Percentiles rank a stretch among this genome's conserved stretches.
Conservation (phyloP, 2,797 vertebrate species). For the Nasua narica region DNA sequence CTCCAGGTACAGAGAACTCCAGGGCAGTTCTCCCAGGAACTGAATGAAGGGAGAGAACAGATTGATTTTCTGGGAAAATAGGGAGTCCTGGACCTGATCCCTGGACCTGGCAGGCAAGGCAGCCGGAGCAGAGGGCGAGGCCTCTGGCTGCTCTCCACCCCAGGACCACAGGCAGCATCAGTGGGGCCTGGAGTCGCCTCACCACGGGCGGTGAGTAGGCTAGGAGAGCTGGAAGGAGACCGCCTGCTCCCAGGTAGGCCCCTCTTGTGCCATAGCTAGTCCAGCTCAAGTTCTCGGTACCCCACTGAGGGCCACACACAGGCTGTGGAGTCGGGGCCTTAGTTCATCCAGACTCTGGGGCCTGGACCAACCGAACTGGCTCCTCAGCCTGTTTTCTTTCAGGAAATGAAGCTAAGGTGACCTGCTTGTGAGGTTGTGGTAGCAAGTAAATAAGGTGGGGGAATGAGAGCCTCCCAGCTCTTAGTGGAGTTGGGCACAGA, state of each 20-base stretch:
- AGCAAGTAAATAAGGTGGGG: background rate
- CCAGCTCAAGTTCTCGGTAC: background rate
- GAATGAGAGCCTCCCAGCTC: too few species aligned
- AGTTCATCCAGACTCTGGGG: background rate
- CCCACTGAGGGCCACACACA: background rate
- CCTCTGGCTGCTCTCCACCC: background rate
- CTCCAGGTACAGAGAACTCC: background rate
- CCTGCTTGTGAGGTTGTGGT: background rate
- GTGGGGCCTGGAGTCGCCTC: background rate
- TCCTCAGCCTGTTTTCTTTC: background rate
- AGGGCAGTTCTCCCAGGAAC: background rate
- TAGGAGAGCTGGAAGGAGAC: rapidly evolving
- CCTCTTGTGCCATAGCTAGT: background rate
- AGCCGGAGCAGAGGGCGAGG: background rate
- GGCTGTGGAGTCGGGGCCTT: background rate
- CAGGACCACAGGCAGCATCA: background rate
- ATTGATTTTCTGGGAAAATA: background rate
- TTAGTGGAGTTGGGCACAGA: background rate
- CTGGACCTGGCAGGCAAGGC: background rate
- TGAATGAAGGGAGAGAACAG: background rate
- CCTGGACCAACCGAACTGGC: background rate
- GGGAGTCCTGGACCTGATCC: background rate
- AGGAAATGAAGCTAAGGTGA: background rate
- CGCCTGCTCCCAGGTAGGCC: background rate
- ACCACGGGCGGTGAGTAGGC: background rate